Evolutionary conservation across 2,797 vertebrate species (phyloP).

Genomic region (Squalus acanthias): DNA sequence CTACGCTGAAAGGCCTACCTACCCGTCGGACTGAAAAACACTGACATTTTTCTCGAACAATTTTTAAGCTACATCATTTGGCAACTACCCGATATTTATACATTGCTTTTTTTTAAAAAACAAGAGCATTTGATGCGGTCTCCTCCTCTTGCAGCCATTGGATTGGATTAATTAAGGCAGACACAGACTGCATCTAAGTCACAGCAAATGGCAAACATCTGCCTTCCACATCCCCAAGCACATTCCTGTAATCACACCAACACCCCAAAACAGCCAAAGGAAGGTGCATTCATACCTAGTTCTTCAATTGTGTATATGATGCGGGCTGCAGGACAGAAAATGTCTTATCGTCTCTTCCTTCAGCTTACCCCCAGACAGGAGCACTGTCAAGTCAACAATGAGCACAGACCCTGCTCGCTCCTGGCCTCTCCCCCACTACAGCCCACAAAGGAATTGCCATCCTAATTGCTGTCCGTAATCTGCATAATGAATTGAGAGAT

Average conservation of each 20-base stretch:
- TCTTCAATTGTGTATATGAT: background rate
- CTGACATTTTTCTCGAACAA: background rate
- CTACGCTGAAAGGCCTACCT: background rate
- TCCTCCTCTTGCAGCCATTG: background rate
- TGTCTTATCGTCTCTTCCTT: background rate
- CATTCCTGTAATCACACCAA: background rate
- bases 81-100: background rate
- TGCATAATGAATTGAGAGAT: constrained; percentile 6
- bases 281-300: background rate
- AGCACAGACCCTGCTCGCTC: background rate
- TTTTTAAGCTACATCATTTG: background rate
- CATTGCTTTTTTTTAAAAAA: background rate
- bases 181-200: background rate
- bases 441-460: background rate
- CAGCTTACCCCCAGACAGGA: background rate
- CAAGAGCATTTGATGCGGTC: background rate
- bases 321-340: background rate
- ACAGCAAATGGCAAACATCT: background rate
- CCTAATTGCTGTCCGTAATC: constrained; percentile 25
- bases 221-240: background rate
- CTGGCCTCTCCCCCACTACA: background rate
- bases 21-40: background rate
- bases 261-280: background rate
- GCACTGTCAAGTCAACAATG: background rate
- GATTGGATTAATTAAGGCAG: background rate